Conservation (phyloP, 2,888 invertebrate species). For the Hipparchia sbordonii region DNA sequence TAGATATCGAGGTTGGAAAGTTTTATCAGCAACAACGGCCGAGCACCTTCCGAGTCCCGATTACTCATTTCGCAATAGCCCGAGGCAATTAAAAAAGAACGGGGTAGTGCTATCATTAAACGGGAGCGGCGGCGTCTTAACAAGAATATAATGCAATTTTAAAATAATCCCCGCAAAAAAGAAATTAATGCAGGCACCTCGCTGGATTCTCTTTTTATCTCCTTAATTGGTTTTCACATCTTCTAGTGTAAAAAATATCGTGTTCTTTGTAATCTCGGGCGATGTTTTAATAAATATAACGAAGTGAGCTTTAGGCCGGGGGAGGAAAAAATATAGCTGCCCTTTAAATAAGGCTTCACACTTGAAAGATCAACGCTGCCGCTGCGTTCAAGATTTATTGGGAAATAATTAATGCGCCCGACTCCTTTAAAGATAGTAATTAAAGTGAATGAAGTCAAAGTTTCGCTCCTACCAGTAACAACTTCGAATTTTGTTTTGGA, state of each 20-base stretch:
- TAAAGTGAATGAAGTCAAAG: slow-evolving; percentile 55
- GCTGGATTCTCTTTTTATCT: slow-evolving; percentile 82
- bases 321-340: slow-evolving; percentile 77
- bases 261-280: slow-evolving; percentile 82
- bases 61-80: slow-evolving; percentile 82
- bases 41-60: slow-evolving; percentile 77
- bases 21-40: slow-evolving; percentile 70
- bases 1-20: slow-evolving; percentile 56
- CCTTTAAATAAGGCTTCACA: slow-evolving; percentile 80
- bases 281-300: slow-evolving; percentile 84
- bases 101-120: slow-evolving; percentile 81
- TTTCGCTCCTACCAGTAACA: background rate
- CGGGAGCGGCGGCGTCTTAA: slow-evolving; percentile 77
- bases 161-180: slow-evolving; percentile 83
- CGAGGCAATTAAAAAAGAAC: slow-evolving; percentile 80
- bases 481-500: background rate
- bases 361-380: slow-evolving; percentile 78
- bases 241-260: slow-evolving; percentile 82
- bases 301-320: slow-evolving; percentile 62
- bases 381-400: slow-evolving; percentile 75
- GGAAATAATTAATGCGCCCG: slow-evolving; percentile 72
- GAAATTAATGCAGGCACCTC: slow-evolving; percentile 83
- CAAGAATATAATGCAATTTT: slow-evolving; percentile 83
- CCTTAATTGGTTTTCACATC: slow-evolving; percentile 84
- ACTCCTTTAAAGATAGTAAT: slow-evolving; percentile 65